Base-by-base conservation (phyloP, 2,797 vertebrate species). In the Phylloscopus collybita region DNA sequence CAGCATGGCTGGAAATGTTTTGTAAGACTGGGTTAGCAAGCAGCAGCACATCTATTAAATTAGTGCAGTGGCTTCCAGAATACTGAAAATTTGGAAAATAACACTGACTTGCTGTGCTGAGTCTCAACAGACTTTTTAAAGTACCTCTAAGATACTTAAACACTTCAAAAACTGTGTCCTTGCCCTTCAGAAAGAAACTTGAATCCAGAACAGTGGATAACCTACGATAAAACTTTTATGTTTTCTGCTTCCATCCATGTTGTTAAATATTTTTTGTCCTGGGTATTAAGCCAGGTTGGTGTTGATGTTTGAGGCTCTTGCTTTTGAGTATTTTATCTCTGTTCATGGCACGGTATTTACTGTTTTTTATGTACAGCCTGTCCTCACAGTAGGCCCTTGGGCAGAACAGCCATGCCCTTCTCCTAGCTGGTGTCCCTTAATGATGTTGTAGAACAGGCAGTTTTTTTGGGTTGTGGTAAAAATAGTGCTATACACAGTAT, bases 1-100 rank as follows among this genome's bases (percentile, higher is more conserved):
- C 71, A 73, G 45, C 64, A 50, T 82, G 73, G 60, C 76, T 95
- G 83, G 86, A 96, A 96, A 87, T 79, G 50, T 90, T 86, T 93
- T 74, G 32, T 94, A 64, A 92, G 56, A 50, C 60, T 44, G 45
- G 11, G 30, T 88, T 82, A 88, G 67, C 42, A 92, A 88, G 78
- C 57, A 93, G 80, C 57, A 86, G 57, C 38, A 69, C 69, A 91
- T 80, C 60, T 56, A 61, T 87, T 92, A 87, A 92, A 82, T 87
- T 16, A 84, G 36, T 20, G 11, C 30, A 80, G 71, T 50, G 40
- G 45, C 51, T 86, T 90, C 40, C 59, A 88, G 83, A 79, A 20
- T n/a, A 21, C 62, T 88, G 65, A 80, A 91, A 76, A 82, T 76
- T 32, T 0, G 5, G 80, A 86, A 90, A 88, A 82, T 65, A 73